Evolutionary conservation across 1,140 invertebrate species (phyloP).

Genomic region (Lordiphosa clarofinis): DNA sequence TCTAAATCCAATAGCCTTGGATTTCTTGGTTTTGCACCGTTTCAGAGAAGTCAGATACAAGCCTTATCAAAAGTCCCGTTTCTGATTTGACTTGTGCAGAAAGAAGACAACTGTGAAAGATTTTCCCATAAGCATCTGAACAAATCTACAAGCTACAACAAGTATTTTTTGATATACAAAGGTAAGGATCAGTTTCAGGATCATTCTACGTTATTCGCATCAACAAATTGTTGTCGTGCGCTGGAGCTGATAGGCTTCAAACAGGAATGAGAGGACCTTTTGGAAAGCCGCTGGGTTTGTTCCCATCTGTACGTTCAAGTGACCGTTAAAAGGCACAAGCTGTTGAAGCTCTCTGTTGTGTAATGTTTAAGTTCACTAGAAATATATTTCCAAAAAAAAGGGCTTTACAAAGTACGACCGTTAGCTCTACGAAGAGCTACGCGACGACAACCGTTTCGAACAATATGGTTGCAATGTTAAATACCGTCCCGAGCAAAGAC

Average conservation of each 20-base stretch:
- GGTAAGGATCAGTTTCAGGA: slow-evolving; percentile 99
- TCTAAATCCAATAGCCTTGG: no score
- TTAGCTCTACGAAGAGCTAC: slow-evolving; percentile 92
- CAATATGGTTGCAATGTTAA: slow-evolving; percentile 97
- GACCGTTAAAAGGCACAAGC: slow-evolving; percentile 97
- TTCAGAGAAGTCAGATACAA: no score
- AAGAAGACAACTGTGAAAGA: no score
- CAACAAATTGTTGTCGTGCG: slow-evolving; percentile 94
- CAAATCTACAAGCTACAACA: no score
- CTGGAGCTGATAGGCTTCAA: slow-evolving; percentile 99
- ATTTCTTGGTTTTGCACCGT: no score
- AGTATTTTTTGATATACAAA: slow-evolving; percentile 97
- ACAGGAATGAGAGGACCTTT: slow-evolving; percentile 99
- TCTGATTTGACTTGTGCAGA: no score
- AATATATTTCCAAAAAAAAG: slow-evolving; percentile 98
- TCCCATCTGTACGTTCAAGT: slow-evolving; percentile 95
- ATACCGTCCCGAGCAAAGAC: slow-evolving; percentile 95
- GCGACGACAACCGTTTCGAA: slow-evolving; percentile 89
- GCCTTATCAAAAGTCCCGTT: no score
- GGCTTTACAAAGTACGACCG: slow-evolving; percentile 99
- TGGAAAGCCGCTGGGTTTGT: slow-evolving; percentile 99
- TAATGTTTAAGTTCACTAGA: slow-evolving; percentile 99
- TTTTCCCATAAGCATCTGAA: no score
- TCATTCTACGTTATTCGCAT: slow-evolving; percentile 99
- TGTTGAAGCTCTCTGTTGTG: slow-evolving; percentile 96